Evolutionary conservation across 2,113 vertebrate genomes (phyloP), one percentile per base, ranked within the genome.

Genomic region (Callipepla squamata): DNA sequence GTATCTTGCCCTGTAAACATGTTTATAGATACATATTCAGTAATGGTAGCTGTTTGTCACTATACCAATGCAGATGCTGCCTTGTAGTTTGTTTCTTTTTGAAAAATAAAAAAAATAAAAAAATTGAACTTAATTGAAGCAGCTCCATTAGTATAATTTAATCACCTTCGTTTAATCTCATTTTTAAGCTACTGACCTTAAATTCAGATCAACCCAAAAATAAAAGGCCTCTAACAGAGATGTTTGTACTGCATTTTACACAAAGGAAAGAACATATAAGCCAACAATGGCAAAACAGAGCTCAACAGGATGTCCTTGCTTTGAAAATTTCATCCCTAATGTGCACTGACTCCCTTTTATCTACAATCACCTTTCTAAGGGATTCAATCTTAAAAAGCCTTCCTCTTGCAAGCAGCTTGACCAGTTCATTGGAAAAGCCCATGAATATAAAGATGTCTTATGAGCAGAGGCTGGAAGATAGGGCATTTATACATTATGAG

Each of bases 171-270:
- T 67, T 90, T 78, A 91, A 85, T 57, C 36, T 85, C 25, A 83
- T 83, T 91, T 90, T 92, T 75, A 69, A 93, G 59, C 11, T 12
- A 4, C n/a, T 93, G 83, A 84, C 70, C 80, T 90, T 70, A 93
- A 87, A 96, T 87, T 91, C 53, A 90, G 55, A 90, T 77, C 80
- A 93, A 57, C 20, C 32, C 20, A 36, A 85, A 94, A 95, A 92
- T 23, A 87, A 62, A 81, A 90, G 32, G 62, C 48, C 50, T 85
- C 75, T 75, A 61, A 53, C 65, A 81, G 53, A 92, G 53, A 89
- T n/a, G 79, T 80, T 80, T 79, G 21, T 58, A 59, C 53, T 74
- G 42, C 3, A 13, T 51, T 70, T 88, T 44, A 50, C 50, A 55
- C 30, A 85, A 85, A 83, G 40, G 61, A 84, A 87, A 77, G 61